Evolutionary conservation across 2,888 invertebrate genomes (phyloP), one percentile per base, ranked within the genome.

Genomic region (Hypercompe scribonia): DNA sequence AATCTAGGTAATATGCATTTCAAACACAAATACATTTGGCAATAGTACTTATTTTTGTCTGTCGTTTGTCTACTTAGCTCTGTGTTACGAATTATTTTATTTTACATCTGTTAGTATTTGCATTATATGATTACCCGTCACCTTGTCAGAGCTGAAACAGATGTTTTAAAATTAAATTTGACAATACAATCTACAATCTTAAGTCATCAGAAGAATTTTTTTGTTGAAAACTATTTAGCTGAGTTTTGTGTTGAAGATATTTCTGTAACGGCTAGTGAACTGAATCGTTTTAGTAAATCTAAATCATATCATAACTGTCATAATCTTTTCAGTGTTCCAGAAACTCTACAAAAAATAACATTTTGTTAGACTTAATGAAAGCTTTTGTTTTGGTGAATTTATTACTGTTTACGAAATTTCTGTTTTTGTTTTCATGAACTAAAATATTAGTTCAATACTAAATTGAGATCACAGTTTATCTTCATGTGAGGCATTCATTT

Each of bases 21-120:
- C 11, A 63, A 42, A 65, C 65, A 61, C 28, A 34, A 68, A 50
- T 8, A 73, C 64, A 71, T 61, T 88, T 88, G 87, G 89, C 88
- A 88, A 76, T 74, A 77, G 69, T 71, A 72, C 73, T 83, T 76
- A 73, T 78, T 80, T 82, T 84, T 81, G 88, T 89, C 89, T 90
- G 84, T 86, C 85, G 84, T 82, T 79, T 76, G 89, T 89, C 89
- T 89, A 79, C 80, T 65, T 34, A 61, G 64, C 68, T 64, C 42
- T 65, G 24, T 36, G 42, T 61, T 36, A 63, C 67, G 34, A 58
- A 46, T 77, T 70, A 73, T 80, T 78, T 82, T 79, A 80, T 75
- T 81, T 81, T 79, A 75, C 39, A 64, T 61, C 65, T 81, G 71
- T 68, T n/a, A 54, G 67, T 69, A 63, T 61, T 70, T 75, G 58